Evolutionary conservation across 2,888 invertebrate species (phyloP).

Genomic region (Pollenia amentaria): DNA sequence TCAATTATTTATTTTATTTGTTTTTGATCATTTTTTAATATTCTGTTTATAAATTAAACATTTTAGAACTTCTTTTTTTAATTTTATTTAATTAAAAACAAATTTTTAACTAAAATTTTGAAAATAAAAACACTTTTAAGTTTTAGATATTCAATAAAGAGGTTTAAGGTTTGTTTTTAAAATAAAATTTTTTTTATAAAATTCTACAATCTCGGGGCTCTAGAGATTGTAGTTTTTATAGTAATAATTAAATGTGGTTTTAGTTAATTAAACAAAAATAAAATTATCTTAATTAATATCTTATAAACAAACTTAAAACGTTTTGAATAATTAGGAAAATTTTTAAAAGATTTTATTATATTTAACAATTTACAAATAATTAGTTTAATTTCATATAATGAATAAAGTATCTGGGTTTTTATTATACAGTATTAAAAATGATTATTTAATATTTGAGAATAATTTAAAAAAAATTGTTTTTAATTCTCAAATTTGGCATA

Average conservation of each 20-base stretch:
- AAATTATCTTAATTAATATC: too few relatives aligned
- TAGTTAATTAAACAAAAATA: not conserved
- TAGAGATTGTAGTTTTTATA: conserved; percentile 65
- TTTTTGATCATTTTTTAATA: conserved; percentile 47
- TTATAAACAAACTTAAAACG: not conserved
- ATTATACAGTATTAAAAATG: conserved; percentile 41
- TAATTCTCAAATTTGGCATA: too few relatives aligned
- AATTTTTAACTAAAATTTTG: conserved; percentile 30
- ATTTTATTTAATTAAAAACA: conserved; percentile 33
- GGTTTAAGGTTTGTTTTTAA: conserved; percentile 5
- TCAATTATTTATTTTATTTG: conserved; percentile 44
- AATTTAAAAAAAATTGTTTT: conserved; percentile 26
- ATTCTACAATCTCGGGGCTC: conserved; percentile 71
- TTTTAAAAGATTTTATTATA: not conserved
- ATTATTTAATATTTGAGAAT: not conserved
- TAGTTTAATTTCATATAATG: conserved; percentile 31
- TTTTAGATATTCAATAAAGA: conserved; percentile 30
- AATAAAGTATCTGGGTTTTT: not conserved
- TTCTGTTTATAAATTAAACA: conserved; percentile 55
- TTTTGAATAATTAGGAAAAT: not conserved
- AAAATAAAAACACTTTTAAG: conserved; percentile 32
- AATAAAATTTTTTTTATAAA: conserved; percentile 24
- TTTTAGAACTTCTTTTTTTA: conserved; percentile 40
- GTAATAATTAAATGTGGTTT: not conserved
- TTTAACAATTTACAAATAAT: conserved; percentile 19